Conservation (phyloP, 2,797 vertebrate genomes). For the Sebastes nivosus region DNA sequence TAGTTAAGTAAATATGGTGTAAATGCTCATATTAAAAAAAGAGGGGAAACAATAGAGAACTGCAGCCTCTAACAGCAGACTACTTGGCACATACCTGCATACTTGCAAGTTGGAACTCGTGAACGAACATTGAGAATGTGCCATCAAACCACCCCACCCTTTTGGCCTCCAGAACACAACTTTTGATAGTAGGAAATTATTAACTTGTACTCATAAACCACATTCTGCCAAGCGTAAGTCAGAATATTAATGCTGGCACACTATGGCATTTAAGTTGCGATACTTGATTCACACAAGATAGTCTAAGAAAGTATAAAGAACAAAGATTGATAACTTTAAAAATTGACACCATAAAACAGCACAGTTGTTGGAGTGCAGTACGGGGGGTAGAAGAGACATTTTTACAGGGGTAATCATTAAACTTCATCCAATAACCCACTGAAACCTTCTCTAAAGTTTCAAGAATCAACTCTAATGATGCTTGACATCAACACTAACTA, state of each 20-base stretch:
- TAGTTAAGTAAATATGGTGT: background rate
- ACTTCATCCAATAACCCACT: background rate
- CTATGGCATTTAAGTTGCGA: background rate
- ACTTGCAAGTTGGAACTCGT: constrained; percentile 41
- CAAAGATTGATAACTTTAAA: background rate
- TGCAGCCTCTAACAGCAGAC: background rate
- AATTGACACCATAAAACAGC: background rate
- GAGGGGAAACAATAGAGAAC: background rate
- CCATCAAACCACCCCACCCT: constrained; percentile 29
- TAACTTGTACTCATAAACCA: constrained; percentile 41
- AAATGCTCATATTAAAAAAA: background rate
- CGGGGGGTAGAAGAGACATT: background rate
- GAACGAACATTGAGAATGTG: constrained; percentile 44
- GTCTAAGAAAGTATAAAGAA: background rate
- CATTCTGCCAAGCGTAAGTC: constrained; percentile 20
- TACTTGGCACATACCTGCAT: constrained; percentile 4
- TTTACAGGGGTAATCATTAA: background rate
- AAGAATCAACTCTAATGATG: background rate
- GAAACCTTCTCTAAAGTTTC: background rate
- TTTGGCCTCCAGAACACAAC: background rate
- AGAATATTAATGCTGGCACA: background rate
- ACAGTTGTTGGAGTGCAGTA: background rate
- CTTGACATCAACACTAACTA: background rate
- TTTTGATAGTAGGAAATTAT: constrained; percentile 56
- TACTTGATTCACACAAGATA: background rate